These are phyloP conservation scores for Grammatotria lemairii DNA, from an alignment of 2,113 vertebrate species.

Conservation along the genomic window DNA sequence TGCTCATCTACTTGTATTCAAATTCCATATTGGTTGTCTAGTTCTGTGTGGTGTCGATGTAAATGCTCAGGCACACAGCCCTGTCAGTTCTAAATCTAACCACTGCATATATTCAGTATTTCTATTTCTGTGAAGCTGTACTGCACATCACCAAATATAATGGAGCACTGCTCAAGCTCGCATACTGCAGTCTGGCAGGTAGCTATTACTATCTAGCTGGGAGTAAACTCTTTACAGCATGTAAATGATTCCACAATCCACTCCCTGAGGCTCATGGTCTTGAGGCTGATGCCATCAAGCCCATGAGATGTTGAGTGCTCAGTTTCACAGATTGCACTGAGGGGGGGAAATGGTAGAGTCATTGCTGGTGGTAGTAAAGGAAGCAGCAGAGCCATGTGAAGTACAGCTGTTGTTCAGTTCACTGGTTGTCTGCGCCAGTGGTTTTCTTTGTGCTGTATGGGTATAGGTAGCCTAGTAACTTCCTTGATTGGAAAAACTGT, in stretches of 20 bases:
- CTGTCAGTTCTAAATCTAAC: not conserved
- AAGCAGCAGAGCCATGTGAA: not conserved
- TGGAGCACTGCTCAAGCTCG: not conserved
- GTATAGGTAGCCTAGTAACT: not conserved
- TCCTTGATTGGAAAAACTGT: not conserved
- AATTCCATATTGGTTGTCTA: not conserved
- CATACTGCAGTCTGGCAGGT: not conserved
- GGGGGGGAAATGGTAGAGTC: not conserved
- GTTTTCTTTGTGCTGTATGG: not conserved
- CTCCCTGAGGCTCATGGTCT: not conserved
- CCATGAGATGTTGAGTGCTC: not conserved
- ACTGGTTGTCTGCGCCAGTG: not conserved
- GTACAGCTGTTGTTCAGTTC: not conserved
- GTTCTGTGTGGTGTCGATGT: not conserved
- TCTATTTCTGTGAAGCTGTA: rapidly evolving
- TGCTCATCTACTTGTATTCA: not conserved
- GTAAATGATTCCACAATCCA: not conserved
- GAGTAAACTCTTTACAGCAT: not conserved
- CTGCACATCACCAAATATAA: not conserved
- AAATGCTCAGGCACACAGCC: not conserved
- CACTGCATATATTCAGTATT: not conserved
- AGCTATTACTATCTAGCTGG: not conserved
- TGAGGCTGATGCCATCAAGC: not conserved
- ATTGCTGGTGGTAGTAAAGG: not conserved
- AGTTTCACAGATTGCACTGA: not conserved